Conservation (phyloP, 2,113 vertebrate genomes). For the Neomonachus schauinslandi region DNA sequence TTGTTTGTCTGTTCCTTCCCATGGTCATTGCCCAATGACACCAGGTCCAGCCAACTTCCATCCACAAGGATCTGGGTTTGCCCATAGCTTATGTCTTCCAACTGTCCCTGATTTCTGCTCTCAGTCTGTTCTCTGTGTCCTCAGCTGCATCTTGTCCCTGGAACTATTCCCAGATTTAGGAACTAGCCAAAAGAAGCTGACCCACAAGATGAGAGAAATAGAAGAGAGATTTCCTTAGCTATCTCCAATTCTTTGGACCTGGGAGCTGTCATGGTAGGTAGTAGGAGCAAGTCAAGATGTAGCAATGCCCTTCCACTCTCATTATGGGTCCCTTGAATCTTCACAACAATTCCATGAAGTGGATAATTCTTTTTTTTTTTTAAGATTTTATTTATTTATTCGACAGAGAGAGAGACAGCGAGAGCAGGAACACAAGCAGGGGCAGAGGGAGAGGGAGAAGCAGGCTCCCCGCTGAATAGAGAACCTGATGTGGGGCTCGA, state of each 20-base stretch:
- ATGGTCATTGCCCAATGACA: conserved; percentile 70
- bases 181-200: conserved; percentile 61
- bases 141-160: conserved; percentile 75
- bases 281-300: neutral
- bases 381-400: too few species aligned
- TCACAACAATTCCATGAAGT: neutral
- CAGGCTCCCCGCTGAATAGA: too few species aligned
- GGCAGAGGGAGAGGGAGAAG: too few species aligned
- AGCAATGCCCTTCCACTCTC: neutral
- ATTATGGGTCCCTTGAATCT: neutral
- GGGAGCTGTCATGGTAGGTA: neutral
- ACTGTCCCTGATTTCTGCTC: conserved; percentile 71
- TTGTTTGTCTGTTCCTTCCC: conserved; percentile 69
- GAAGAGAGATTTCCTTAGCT: neutral
- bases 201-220: conserved; percentile 5
- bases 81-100: conserved; percentile 71
- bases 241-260: neutral
- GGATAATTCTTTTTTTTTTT: neutral
- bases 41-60: conserved; percentile 70
- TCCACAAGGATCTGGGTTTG: conserved; percentile 69
- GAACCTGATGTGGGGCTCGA: too few species aligned
- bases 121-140: conserved; percentile 71
- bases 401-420: too few species aligned
- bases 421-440: too few species aligned
- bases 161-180: conserved; percentile 67